Evolutionary conservation across 2,113 vertebrate genomes (phyloP).

Genomic region (Eulemur macaco): DNA sequence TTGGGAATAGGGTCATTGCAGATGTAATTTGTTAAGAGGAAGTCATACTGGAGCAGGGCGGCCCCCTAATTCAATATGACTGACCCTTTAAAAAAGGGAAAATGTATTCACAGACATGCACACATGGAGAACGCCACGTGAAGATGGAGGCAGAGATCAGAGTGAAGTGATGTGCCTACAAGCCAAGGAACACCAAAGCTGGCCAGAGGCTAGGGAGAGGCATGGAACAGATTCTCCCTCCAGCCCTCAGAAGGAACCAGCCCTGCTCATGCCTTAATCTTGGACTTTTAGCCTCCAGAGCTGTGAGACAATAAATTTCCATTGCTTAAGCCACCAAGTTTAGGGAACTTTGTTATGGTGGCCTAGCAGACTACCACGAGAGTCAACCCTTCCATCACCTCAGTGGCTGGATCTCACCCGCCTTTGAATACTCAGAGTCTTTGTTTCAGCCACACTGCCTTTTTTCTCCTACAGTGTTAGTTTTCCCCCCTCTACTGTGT

Average conservation of each 20-base stretch:
- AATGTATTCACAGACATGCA: background rate
- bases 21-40: background rate
- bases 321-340: background rate
- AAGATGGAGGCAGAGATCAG: background rate
- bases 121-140: background rate
- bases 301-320: background rate
- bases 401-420: background rate
- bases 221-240: background rate
- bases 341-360: background rate
- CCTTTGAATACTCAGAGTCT: background rate
- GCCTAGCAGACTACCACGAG: background rate
- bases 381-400: background rate
- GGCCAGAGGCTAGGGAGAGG: background rate
- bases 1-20: background rate
- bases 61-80: background rate
- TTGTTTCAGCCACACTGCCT: background rate
- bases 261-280: background rate
- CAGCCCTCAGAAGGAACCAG: background rate
- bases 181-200: background rate
- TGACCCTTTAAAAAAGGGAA: background rate
- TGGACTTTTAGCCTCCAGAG: background rate
- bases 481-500: background rate
- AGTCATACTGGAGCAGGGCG: background rate
- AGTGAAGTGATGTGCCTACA: background rate
- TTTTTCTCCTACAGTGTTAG: background rate